phyloP scores from a whole-genome alignment of 2,113 vertebrate species.

The Hydrolagus affinis region DNA sequence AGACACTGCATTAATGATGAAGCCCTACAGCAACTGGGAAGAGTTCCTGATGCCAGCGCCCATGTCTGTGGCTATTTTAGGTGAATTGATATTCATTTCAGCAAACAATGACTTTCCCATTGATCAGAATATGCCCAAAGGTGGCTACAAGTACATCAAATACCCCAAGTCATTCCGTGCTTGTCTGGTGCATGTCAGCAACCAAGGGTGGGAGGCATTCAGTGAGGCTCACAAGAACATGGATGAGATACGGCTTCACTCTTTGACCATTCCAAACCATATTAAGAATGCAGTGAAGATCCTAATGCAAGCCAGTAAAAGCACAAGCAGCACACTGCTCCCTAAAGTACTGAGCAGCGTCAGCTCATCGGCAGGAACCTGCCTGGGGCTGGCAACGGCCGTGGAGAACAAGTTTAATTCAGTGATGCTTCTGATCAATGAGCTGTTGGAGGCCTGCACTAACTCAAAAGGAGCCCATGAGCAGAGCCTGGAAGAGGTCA shows the following conservation, averaged over 20 bases:
- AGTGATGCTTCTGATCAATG: not conserved
- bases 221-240: constrained; percentile 41
- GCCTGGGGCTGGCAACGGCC: not conserved
- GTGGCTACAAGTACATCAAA: not conserved
- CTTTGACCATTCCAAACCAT: constrained; percentile 1
- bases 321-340: not conserved
- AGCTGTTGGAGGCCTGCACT: constrained; percentile 10
- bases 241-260: constrained; percentile 40
- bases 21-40: constrained; percentile 22
- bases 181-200: constrained; percentile 41
- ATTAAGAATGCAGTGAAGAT: not conserved
- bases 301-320: not conserved
- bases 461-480: not conserved
- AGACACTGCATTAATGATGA: not conserved
- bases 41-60: constrained; percentile 8
- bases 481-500: not conserved
- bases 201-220: constrained; percentile 40
- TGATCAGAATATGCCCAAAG: not conserved
- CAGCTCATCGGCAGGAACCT: not conserved
- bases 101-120: constrained; percentile 3
- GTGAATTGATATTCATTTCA: not conserved
- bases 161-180: constrained; percentile 24
- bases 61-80: constrained; percentile 12
- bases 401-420: not conserved
- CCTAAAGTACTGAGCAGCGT: not conserved